A percentile compares a stretch with the other conserved stretches of the same genome.
Evolutionary conservation across 2,113 vertebrate genomes (phyloP).

Genomic region (Edolisoma coerulescens): DNA sequence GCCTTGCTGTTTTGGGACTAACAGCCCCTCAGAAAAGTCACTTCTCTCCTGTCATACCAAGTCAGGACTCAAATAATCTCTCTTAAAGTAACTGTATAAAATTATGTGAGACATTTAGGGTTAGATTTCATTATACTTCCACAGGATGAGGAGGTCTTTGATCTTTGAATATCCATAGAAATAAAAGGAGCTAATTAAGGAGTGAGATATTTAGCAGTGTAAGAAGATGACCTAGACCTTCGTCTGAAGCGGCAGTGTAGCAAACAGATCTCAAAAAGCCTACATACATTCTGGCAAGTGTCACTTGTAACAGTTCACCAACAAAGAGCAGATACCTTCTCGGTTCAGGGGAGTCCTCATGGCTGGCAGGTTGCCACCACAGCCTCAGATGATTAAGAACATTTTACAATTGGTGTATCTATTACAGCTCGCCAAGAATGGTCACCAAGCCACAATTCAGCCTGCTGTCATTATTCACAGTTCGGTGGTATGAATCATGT

Average conservation of each 20-base stretch:
- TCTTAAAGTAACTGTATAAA: conserved; percentile 34
- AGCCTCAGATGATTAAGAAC: background rate
- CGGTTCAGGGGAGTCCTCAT: background rate
- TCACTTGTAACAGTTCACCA: background rate
- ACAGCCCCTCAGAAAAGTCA: background rate
- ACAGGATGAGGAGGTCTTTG: background rate
- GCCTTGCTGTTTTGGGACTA: background rate
- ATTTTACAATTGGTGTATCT: background rate
- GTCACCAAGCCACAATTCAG: background rate
- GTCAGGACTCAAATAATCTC: conserved; percentile 8
- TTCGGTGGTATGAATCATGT: background rate
- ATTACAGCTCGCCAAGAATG: background rate
- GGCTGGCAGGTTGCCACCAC: background rate
- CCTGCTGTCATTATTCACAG: background rate
- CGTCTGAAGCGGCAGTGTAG: background rate
- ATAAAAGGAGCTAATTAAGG: conserved; percentile 24
- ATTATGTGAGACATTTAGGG: background rate
- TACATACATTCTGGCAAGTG: background rate
- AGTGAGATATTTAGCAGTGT: background rate
- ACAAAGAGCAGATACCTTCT: background rate
- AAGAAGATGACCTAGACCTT: background rate
- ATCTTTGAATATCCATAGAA: conserved; percentile 1
- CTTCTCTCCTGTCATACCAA: background rate
- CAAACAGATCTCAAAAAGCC: background rate
- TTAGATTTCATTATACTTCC: conserved; percentile 21